Percentiles rank a stretch among this genome's conserved stretches.
Conservation (phyloP, 2,797 vertebrate species). For the Varecia variegata region DNA sequence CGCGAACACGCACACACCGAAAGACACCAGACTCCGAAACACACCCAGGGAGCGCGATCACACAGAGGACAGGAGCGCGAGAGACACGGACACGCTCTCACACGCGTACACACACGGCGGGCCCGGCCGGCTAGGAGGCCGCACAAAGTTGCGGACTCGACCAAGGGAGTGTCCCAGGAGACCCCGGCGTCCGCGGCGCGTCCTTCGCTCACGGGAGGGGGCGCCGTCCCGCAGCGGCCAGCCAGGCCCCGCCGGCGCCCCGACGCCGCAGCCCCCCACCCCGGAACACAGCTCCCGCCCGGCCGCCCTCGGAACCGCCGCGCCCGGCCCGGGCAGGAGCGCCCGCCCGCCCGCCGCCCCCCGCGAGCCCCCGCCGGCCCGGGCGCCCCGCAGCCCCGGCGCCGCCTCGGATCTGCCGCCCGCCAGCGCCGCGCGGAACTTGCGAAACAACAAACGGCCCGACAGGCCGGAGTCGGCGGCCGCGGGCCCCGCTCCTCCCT, state of each 20-base stretch:
- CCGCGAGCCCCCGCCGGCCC: not conserved
- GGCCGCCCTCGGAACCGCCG: not conserved
- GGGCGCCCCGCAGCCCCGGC: conserved; percentile 35
- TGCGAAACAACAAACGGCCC: conserved; percentile 76
- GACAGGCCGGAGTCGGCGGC: conserved; percentile 69
- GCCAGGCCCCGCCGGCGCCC: conserved; percentile 33
- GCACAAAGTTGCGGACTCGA: conserved; percentile 65
- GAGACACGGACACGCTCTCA: not conserved
- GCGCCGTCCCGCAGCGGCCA: not conserved
- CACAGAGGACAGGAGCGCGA: not conserved
- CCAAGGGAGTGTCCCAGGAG: conserved; percentile 38
- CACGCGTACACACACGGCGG: not conserved
- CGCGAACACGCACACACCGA: not conserved
- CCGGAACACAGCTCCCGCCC: not conserved
- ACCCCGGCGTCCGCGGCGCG: not conserved
- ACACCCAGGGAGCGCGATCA: not conserved
- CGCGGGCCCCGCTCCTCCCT: not conserved
- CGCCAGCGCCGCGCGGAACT: conserved; percentile 66
- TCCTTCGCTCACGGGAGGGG: not conserved
- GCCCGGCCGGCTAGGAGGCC: not conserved
- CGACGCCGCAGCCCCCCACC: conserved; percentile 4
- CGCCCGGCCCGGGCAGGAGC: not conserved
- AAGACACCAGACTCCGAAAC: conserved; percentile 5
- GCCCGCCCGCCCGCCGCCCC: not conserved
- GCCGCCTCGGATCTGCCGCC: conserved; percentile 42